Evolutionary conservation across 2,888 invertebrate species (phyloP), one percentile per base, ranked within the genome.

Genomic region (Micropterix aruncella): DNA sequence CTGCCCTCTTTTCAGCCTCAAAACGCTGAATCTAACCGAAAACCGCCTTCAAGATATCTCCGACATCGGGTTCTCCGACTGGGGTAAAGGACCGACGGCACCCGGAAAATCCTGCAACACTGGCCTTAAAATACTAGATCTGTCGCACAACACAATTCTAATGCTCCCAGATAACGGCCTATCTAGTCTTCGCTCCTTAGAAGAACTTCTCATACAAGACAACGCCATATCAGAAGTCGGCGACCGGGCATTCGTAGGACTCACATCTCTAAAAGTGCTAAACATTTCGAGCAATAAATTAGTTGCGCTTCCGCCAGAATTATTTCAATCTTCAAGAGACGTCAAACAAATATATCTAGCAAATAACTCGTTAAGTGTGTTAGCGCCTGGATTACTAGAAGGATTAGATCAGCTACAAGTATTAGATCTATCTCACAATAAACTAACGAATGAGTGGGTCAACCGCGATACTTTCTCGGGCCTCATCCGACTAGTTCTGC

Each of bases 281-380:
- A 87, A 89, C 66, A 67, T 89, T 59, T 84, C 87, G 9, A 81
- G 82, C 59, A 90, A 91, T 68, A 77, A 78, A 57, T 70, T 91
- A 56, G 79, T 80, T 42, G 81, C 83, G 39, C 73, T 90, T 53
- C 88, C 89, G 42, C 81, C 85, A 16, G 83, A 84, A 62, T 62
- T 88, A 54, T 85, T 90, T 62, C 75, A 80, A 60, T 77, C 79
- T 51, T 80, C 80, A 39, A 71, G 77, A 53, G 78, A 81, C 55
- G 67, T 88, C 52, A 74, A 75, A 53, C 79, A 83, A 61, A 70
- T 88, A 54, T 76, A 83, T 58, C 72, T 87, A 55, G 77, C 80
- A 53, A 87, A 87, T 63, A 88, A 89, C 63, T 83, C 84, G n/a
- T 66, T 89, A 49, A 73, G 80, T 50, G 80, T 82, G 36, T 65